Base-by-base conservation (phyloP, 2,113 vertebrate species). In the Oceanites oceanicus region DNA sequence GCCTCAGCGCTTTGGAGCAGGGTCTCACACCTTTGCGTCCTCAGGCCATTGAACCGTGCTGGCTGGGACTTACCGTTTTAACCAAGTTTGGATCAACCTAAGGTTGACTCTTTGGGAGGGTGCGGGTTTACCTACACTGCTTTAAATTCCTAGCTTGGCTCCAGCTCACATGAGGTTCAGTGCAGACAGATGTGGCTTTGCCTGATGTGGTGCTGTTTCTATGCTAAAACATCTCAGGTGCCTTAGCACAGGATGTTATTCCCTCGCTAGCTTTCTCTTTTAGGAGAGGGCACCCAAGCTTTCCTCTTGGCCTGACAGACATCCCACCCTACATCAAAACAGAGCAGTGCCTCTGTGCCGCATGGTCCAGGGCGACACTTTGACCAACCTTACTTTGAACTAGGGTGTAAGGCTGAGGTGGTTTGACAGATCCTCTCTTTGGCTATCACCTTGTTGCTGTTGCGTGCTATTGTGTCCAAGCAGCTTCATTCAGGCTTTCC, bases 361-460 rank as follows among this genome's bases (percentile, higher is more conserved):
- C 11, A 0, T 38, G 61, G 22, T 58, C 68, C 45, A 38, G 61
- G 50, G 45, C 0, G 1, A 16, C 1, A 2, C 27, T 42, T 88
- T 86, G 53, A 45, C 38, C 74, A 74, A 26, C 40, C 29, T 83
- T 93, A 53, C 40, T 87, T 90, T 90, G 84, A 85, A 34, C 0
- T 1, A 18, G 34, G 56, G 17, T 30, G 26, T 29, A 32, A 55
- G 47, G 63, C 53, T 76, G 74, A 62, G 30, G 10, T 77, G 36
- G 15, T 59, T 87, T 73, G 53, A 44, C 38, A 68, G 42, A 32
- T 77, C 29, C 47, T 76, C 26, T 76, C 65, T 59, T 77, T 66
- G 30, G 30, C 62, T 67, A 1, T 40, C 16, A 13, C 49, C 49
- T 11, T 53, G 34, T 11, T 68, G 67, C 58, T 30, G 42, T 67